Evolutionary conservation across 2,797 vertebrate genomes (phyloP), one percentile per base, ranked within the genome.

Genomic region (Scleropages formosus): DNA sequence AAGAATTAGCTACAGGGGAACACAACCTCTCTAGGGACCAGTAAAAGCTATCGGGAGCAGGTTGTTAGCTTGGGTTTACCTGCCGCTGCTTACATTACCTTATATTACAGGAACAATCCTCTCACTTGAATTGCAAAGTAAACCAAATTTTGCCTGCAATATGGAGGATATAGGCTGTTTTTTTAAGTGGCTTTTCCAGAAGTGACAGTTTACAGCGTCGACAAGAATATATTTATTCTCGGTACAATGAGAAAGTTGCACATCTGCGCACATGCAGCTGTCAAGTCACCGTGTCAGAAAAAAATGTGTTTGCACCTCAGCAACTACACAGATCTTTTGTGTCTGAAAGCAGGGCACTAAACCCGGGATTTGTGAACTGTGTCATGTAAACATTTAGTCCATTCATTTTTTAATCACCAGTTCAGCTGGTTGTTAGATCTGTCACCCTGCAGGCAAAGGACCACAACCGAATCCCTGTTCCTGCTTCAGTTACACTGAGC

Each of bases 41-140:
- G 80, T 79, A 80, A 20, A 79, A 79, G 80, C 79, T 77, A 74
- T 82, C 56, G 81, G 79, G 78, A 49, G 44, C 70, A 51, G 76
- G 88, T 85, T 88, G 87, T 92, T 93, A 89, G 90, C 84, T 85
- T 74, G 70, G 84, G 83, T 90, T 91, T 92, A 90, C 88, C 87
- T 89, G 85, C 75, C 80, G 78, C 80, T 71, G 75, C 80, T 81
- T 83, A 82, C 81, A 82, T 81, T 84, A 84, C 86, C 87, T 87
- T 89, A 87, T 82, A 85, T 83, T 85, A 86, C 82, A 77, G 78
- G 85, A 87, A 90, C 87, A 87, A 86, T 84, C 49, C 74, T 80
- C 81, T 78, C 74, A 63, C 82, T 81, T 80, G 84, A 86, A 88
- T 85, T 82, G 76, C 80, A 71, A 65, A 78, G 82, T 79, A 84